Conservation (phyloP, 1,140 invertebrate species). For the Ostrea denselamellosa region DNA sequence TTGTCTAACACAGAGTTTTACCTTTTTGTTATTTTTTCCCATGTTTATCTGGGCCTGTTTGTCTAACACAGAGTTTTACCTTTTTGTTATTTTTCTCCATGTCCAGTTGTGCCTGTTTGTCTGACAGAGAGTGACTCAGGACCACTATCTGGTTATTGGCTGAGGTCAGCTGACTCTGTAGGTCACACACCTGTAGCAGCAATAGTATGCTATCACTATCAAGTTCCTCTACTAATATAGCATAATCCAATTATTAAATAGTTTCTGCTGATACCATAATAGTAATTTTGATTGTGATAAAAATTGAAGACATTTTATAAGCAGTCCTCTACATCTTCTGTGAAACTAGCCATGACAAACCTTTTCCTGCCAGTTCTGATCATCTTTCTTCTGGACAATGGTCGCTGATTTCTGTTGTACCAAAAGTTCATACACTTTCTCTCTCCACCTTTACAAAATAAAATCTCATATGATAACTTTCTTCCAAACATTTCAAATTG, state of each 20-base stretch:
- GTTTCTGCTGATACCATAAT: no score
- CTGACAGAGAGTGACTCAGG: slow-evolving; percentile 63
- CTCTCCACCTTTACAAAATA: slow-evolving; percentile 67
- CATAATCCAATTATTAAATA: no score
- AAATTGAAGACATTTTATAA: no score
- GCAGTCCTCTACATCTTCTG: no score
- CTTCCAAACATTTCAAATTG: no score
- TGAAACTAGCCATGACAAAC: slow-evolving; percentile 33
- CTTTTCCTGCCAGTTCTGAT: slow-evolving; percentile 66
- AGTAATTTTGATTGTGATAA: no score
- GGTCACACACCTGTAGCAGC: slow-evolving; percentile 57
- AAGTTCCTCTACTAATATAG: no score
- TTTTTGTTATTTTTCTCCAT: slow-evolving; percentile 68
- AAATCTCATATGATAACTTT: no score
- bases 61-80: slow-evolving; percentile 50
- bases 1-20: background rate
- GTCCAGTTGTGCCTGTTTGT: slow-evolving; percentile 68
- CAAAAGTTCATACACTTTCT: slow-evolving; percentile 72
- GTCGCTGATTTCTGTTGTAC: slow-evolving; percentile 71
- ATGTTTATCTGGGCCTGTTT: background rate
- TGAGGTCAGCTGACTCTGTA: slow-evolving; percentile 60
- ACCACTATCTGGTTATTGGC: slow-evolving; percentile 63
- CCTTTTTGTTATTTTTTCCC: background rate
- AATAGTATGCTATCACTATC: background rate
- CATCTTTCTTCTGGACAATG: slow-evolving; percentile 67